Evolutionary conservation across 2,113 vertebrate genomes (phyloP).

Genomic region (Butastur rufipennis): DNA sequence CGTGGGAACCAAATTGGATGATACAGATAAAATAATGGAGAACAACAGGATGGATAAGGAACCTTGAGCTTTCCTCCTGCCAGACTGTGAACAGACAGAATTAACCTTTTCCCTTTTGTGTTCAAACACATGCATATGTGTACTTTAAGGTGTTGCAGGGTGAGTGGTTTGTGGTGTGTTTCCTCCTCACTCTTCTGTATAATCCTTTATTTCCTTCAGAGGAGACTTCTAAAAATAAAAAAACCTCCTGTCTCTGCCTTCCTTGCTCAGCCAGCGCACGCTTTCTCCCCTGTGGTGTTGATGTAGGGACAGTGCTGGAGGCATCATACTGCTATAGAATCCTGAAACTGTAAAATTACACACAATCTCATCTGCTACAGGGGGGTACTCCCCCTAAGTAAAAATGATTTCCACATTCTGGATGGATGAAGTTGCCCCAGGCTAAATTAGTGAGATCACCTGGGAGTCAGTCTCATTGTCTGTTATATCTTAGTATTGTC

Average conservation of each 20-base stretch:
- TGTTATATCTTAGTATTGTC: background rate
- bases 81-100: background rate
- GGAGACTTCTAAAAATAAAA: no score
- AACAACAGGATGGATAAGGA: background rate
- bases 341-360: background rate
- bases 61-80: background rate
- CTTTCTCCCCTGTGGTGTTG: background rate
- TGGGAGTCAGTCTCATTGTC: background rate
- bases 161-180: background rate
- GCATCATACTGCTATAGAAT: background rate
- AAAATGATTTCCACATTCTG: background rate
- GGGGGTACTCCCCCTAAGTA: no score
- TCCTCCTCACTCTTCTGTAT: background rate
- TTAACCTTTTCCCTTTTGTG: background rate
- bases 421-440: background rate
- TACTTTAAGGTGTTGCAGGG: no score
- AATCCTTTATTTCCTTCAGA: background rate
- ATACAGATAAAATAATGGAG: background rate
- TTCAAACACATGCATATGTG: rapidly evolving
- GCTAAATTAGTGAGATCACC: background rate
- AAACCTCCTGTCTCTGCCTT: background rate
- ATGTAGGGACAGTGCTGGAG: background rate
- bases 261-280: rapidly evolving
- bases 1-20: background rate
- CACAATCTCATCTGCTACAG: background rate